These are phyloP conservation scores for Eutolmus rufibarbis DNA, from an alignment of 2,888 invertebrate species.

Conservation along the genomic window DNA sequence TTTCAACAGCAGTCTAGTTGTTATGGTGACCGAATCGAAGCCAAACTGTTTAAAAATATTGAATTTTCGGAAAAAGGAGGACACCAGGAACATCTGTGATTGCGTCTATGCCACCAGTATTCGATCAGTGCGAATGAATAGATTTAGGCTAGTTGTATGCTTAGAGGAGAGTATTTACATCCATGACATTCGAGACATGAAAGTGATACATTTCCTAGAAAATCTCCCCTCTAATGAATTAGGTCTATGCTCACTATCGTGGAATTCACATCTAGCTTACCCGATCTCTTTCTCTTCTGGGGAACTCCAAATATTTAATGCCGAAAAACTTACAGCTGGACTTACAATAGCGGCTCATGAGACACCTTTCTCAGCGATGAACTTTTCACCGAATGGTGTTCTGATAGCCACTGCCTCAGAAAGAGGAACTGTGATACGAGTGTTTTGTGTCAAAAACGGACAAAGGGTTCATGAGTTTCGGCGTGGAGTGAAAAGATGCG, in stretches of 20 bases:
- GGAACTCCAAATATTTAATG: slow-evolving; percentile 60
- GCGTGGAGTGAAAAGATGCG: slow-evolving; percentile 61
- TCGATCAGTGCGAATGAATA: slow-evolving; percentile 61
- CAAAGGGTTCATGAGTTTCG: slow-evolving; percentile 62
- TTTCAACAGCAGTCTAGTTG: slow-evolving; percentile 60
- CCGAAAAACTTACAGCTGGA: slow-evolving; percentile 56
- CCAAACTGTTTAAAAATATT: slow-evolving; percentile 61
- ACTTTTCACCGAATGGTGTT: slow-evolving; percentile 59
- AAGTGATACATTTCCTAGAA: slow-evolving; percentile 60
- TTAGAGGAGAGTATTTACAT: slow-evolving; percentile 60
- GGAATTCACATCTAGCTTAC: slow-evolving; percentile 61
- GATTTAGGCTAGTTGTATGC: slow-evolving; percentile 59
- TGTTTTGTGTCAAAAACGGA: slow-evolving; percentile 62
- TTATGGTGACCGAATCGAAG: slow-evolving; percentile 60
- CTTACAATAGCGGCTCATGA: slow-evolving; percentile 60
- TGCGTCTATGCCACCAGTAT: slow-evolving; percentile 61
- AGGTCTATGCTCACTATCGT: slow-evolving; percentile 60
- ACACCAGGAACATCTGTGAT: slow-evolving; percentile 57
- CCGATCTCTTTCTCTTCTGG: slow-evolving; percentile 54
- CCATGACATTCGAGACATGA: slow-evolving; percentile 63
- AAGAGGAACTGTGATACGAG: slow-evolving; percentile 62
- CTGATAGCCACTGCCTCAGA: slow-evolving; percentile 62
- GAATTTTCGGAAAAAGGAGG: slow-evolving; percentile 62
- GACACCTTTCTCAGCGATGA: slow-evolving; percentile 59
- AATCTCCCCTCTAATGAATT: slow-evolving; percentile 58